Percentiles rank a stretch among this genome's conserved stretches.
Conservation (phyloP, 2,797 vertebrate genomes). For the Onychomys torridus region DNA sequence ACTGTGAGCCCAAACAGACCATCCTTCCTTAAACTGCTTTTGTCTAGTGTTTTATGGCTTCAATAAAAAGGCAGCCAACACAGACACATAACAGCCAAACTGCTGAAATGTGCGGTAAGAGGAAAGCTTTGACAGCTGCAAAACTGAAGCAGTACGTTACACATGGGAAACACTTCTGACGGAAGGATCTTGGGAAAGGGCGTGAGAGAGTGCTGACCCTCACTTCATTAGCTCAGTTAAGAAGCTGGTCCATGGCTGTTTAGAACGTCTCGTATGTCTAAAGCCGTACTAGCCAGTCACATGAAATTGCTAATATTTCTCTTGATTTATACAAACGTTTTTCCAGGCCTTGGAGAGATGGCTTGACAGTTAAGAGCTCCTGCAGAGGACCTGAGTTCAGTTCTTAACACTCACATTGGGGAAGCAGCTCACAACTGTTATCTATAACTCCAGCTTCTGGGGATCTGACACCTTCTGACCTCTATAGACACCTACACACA, state of each 20-base stretch:
- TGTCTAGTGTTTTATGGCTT: background rate
- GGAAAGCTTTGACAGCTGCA: background rate
- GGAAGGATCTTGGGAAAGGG: background rate
- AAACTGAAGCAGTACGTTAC: background rate
- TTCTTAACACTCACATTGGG: no score
- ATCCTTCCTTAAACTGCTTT: background rate
- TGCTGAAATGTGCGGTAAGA: background rate
- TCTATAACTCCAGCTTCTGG: background rate
- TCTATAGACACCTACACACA: background rate
- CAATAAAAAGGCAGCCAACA: background rate
- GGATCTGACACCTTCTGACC: background rate
- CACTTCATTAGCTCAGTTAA: background rate
- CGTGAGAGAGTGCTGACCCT: no score
- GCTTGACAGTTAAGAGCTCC: background rate
- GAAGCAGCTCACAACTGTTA: background rate
- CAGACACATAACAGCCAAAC: background rate
- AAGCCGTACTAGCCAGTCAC: background rate
- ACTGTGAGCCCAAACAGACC: background rate
- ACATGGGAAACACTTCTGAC: background rate
- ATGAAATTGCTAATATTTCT: background rate
- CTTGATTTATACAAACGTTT: background rate
- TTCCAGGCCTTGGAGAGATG: background rate
- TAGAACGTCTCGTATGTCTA: background rate
- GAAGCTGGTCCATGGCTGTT: background rate
- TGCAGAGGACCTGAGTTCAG: background rate